Evolutionary conservation across 2,888 invertebrate species (phyloP), one percentile per base, ranked within the genome.

Genomic region (Tortrix viridana): DNA sequence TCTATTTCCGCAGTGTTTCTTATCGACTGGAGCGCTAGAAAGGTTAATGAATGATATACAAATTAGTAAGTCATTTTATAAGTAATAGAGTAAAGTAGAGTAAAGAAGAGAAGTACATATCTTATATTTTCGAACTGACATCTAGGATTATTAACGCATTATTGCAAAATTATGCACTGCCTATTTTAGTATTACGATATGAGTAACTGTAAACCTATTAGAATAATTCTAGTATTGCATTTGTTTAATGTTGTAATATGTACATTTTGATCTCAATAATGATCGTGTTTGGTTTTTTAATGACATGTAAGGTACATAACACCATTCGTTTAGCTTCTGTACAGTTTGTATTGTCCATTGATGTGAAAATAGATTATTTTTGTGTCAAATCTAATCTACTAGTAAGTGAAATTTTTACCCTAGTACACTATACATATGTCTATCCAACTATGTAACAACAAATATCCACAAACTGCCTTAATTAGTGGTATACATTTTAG

Each of bases 201-300:
- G 69, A 68, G 74, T 74, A 68, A 74, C 70, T 73, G 74, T 74
- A 73, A 72, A 74, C 70, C 74, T 76, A 66, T 75, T 81, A 79
- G 81, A 66, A 70, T 77, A 76, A 77, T 76, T 74, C 65, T 79
- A 77, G 72, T 73, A 75, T 72, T 71, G 71, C 75, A 68, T 77
- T 81, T 80, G 69, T 82, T 79, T 79, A 75, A 79, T n/a, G 72
- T 80, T 79, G 75, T 81, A 83, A 76, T 86, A 79, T 91, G 90
- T 91, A 91, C 88, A 91, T 91, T 89, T 89, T 92, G 92, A 92
- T 92, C 92, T 91, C 91, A 91, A 87, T 79, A 86, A 53, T 81
- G 91, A 91, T 91, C 88, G 89, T 83, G 85, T 81, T 88, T 86
- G 84, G 74, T 87, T 86, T 83, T 78, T 81, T 84, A 72, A 76